These are phyloP conservation scores for Elephantulus edwardii DNA, from an alignment of 2,113 vertebrate species.

Conservation along the genomic window DNA sequence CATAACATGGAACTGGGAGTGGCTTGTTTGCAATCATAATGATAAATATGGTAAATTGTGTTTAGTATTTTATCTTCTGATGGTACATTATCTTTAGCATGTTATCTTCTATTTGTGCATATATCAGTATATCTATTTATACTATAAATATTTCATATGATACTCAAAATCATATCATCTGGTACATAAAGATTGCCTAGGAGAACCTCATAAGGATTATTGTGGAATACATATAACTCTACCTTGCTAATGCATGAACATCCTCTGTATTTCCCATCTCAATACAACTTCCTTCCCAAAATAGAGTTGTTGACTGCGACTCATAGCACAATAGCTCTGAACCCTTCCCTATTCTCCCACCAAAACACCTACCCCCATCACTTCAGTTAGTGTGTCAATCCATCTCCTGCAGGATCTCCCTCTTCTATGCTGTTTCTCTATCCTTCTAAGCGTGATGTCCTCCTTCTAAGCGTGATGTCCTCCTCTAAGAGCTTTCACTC, in stretches of 20 bases:
- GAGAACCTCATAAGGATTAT: neutral
- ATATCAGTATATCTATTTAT: neutral
- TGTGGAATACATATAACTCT: conserved; percentile 12
- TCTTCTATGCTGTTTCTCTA: no score
- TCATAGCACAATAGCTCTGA: no score
- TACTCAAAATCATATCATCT: neutral
- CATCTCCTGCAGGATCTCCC: no score
- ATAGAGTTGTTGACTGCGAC: no score
- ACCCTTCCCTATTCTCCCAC: no score
- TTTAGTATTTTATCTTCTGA: neutral
- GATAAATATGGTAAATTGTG: conserved; percentile 14
- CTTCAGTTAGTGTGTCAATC: no score
- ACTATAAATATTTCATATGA: neutral
- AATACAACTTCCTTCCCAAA: neutral
- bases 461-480: no score
- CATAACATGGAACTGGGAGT: neutral
- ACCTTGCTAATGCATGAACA: neutral
- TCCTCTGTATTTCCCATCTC: neutral
- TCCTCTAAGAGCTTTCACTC: no score
- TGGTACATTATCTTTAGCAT: neutral
- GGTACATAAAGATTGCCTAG: conserved; percentile 28
- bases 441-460: no score
- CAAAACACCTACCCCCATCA: no score
- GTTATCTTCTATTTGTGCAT: neutral
- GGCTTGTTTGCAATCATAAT: neutral